Percentiles rank a stretch among this genome's conserved stretches.
These are phyloP conservation scores for Trachemys scripta DNA, from an alignment of 2,113 vertebrate species.

Conservation along the genomic window DNA sequence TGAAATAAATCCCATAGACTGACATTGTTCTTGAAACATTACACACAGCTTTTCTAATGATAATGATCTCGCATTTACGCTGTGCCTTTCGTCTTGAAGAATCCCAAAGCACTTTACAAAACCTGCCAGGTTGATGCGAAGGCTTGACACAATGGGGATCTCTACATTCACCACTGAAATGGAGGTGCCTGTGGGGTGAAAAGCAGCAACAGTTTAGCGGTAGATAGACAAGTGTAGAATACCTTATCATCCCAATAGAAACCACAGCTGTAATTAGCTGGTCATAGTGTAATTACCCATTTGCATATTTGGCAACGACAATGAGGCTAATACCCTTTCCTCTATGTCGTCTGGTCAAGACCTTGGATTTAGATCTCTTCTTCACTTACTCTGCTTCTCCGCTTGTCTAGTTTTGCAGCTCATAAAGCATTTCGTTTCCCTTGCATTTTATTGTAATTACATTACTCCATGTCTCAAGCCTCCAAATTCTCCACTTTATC, in stretches of 20 bases:
- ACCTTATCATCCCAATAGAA: background rate
- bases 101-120: background rate
- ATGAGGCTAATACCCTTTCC: background rate
- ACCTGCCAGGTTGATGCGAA: background rate
- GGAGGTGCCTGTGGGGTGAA: background rate
- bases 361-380: background rate
- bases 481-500: background rate
- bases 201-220: background rate
- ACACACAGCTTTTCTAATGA: background rate
- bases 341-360: background rate
- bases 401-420: background rate
- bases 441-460: background rate
- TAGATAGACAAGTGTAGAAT: background rate
- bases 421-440: background rate
- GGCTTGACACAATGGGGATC: background rate
- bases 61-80: background rate
- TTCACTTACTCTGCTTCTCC: background rate
- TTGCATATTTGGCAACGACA: background rate
- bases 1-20: conserved; percentile 12
- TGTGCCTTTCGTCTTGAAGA: background rate
- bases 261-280: background rate
- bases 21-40: background rate
- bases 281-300: background rate
- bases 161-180: background rate
- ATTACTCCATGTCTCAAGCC: background rate